Evolutionary conservation across 2,888 invertebrate genomes (phyloP).

Genomic region (Saturnia japonica): DNA sequence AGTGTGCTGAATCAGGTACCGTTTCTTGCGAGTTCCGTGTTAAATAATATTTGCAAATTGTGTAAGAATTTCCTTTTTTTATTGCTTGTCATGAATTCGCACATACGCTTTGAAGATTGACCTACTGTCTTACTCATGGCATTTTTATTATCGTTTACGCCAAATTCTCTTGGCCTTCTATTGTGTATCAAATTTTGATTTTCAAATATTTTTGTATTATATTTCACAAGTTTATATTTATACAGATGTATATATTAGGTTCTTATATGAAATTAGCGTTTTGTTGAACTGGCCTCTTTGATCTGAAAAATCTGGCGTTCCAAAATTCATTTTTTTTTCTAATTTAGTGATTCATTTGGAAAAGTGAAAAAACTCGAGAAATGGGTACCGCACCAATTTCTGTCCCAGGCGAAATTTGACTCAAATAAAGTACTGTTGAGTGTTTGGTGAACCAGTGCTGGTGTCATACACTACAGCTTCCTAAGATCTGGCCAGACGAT

Average conservation of each 20-base stretch:
- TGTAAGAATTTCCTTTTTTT: slow-evolving; percentile 12
- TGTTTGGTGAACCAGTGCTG: no score
- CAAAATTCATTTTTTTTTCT: no score
- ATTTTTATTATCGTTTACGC: not conserved
- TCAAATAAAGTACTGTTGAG: no score
- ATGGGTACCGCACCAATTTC: no score
- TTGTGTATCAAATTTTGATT: not conserved
- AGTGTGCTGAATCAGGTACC: slow-evolving; percentile 51
- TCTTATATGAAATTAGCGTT: not conserved
- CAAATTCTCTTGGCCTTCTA: not conserved
- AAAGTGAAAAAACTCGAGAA: no score
- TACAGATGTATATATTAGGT: not conserved
- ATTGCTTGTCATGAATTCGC: not conserved
- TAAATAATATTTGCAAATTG: slow-evolving; percentile 30
- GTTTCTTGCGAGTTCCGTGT: slow-evolving; percentile 46
- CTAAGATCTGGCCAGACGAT: no score
- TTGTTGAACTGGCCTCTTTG: no score
- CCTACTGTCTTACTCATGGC: not conserved
- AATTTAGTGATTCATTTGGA: no score
- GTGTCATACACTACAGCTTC: no score
- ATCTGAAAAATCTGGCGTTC: no score
- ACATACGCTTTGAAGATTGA: not conserved
- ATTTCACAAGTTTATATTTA: not conserved
- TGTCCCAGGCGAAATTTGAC: no score
- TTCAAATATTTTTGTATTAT: no score